Conservation (phyloP, 2,113 vertebrate species). For the Gymnocephalus cernua region DNA sequence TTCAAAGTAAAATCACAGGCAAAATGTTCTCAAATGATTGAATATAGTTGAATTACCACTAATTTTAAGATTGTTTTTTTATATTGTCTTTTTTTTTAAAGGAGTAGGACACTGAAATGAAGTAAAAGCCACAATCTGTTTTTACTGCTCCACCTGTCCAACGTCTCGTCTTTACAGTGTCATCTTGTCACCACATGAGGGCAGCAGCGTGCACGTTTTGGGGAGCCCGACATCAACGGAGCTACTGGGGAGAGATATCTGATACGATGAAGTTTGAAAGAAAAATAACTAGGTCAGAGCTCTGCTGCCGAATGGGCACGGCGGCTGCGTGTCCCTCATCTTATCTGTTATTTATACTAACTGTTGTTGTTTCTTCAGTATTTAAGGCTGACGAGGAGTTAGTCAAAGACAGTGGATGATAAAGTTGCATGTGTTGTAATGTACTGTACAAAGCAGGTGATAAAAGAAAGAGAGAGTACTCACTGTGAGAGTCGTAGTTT, state of each 20-base stretch:
- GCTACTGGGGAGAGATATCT: too few relatives aligned
- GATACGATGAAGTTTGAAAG: neutral
- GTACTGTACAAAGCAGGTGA: neutral
- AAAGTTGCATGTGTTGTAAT: neutral
- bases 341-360: too few relatives aligned
- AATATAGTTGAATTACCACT: neutral
- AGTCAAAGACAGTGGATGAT: neutral
- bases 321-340: accelerated
- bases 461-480: conserved; percentile 77
- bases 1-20: conserved; percentile 6
- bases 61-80: neutral
- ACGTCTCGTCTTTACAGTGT: neutral
- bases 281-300: neutral
- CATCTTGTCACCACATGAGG: conserved; percentile 38
- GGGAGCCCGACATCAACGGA: neutral
- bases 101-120: neutral
- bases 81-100: neutral
- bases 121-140: neutral
- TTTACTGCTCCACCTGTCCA: neutral
- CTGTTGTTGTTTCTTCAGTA: neutral
- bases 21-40: neutral
- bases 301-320: neutral
- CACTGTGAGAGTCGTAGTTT: conserved; percentile 97
- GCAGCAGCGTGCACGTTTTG: neutral
- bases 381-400: neutral